Percentiles rank a stretch among this genome's conserved stretches.
Conservation (phyloP, 2,888 invertebrate species). For the Patella depressa region DNA sequence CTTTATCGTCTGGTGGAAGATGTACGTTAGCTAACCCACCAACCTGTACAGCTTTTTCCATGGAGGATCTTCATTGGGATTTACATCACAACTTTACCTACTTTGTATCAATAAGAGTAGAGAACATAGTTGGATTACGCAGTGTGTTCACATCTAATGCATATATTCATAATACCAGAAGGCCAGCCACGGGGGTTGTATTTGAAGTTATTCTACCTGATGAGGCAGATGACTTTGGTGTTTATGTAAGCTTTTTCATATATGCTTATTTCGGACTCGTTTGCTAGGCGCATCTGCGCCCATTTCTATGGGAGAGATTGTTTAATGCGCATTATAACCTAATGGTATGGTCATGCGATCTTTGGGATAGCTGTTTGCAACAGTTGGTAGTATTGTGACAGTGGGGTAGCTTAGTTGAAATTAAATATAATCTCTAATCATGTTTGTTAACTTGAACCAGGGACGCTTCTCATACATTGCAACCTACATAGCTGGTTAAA, state of each 20-base stretch:
- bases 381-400: no score
- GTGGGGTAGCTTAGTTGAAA: no score
- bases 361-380: no score
- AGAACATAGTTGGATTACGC: conserved; percentile 31
- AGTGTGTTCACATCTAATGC: conserved; percentile 25
- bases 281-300: no score
- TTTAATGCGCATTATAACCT: no score
- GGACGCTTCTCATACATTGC: no score
- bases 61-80: conserved; percentile 25
- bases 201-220: conserved; percentile 26
- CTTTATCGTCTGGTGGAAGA: not conserved
- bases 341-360: no score
- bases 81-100: conserved; percentile 32
- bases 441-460: no score
- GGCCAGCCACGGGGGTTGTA: conserved; percentile 28
- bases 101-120: conserved; percentile 28
- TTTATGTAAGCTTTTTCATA: conserved; percentile 15
- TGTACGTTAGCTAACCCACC: conserved; percentile 18
- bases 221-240: conserved; percentile 17
- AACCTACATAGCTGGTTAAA: no score
- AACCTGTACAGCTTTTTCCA: conserved; percentile 25
- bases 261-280: no score
- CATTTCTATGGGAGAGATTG: no score
- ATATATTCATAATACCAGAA: conserved; percentile 24
- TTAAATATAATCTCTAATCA: no score